Percentiles rank a stretch among this genome's conserved stretches.
These are phyloP conservation scores for Sylvilagus floridanus DNA, from an alignment of 2,797 vertebrate species.

Conservation along the genomic window DNA sequence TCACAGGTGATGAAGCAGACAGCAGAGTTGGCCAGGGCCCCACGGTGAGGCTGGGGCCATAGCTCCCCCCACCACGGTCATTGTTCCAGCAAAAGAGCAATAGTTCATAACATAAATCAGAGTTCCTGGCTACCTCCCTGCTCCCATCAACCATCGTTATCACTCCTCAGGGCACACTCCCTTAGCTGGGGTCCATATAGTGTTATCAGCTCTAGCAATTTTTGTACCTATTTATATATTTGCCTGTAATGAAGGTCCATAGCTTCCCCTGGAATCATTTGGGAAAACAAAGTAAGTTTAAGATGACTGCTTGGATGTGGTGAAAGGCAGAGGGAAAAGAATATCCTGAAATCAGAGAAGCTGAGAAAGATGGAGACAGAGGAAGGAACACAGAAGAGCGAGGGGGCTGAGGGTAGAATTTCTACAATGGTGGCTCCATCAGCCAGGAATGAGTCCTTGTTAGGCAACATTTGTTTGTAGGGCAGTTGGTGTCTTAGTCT, in stretches of 20 bases:
- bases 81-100: neutral
- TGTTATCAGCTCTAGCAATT: neutral
- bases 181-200: neutral
- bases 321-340: constrained; percentile 13
- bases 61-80: neutral
- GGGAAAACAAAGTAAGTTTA: neutral
- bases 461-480: neutral
- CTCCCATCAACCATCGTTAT: neutral
- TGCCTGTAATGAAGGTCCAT: neutral
- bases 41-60: neutral
- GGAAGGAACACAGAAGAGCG: neutral
- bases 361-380: neutral
- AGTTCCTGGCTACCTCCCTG: neutral
- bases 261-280: neutral
- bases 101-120: neutral
- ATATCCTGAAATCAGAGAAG: neutral
- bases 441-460: neutral
- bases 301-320: neutral
- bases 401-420: neutral
- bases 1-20: neutral
- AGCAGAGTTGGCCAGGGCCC: neutral
- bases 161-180: neutral
- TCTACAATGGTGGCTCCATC: neutral
- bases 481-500: neutral
- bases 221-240: neutral